Evolutionary conservation across 2,888 invertebrate species (phyloP).

Genomic region (Plusia festucae): DNA sequence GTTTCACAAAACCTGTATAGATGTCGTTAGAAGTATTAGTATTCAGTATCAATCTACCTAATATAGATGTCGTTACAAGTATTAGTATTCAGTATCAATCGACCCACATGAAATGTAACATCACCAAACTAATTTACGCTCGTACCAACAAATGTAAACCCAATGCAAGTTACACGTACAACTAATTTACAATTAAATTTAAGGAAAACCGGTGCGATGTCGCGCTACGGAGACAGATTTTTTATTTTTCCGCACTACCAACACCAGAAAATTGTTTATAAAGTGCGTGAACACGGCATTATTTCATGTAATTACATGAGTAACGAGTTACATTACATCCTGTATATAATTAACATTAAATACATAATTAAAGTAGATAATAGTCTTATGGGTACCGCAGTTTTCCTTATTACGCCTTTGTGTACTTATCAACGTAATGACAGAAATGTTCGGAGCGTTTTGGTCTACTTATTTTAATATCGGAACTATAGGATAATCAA

Average conservation of each 20-base stretch:
- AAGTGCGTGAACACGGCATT: slow-evolving; percentile 70
- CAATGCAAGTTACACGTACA: slow-evolving; percentile 6
- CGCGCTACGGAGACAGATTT: slow-evolving; percentile 21
- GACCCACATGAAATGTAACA: slow-evolving; percentile 3
- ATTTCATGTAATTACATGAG: slow-evolving; percentile 82
- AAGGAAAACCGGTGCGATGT: slow-evolving; percentile 35
- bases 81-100: too few relatives aligned
- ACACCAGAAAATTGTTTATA: slow-evolving; percentile 82
- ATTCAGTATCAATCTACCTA: too few relatives aligned
- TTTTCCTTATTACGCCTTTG: slow-evolving; percentile 78
- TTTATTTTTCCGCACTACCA: slow-evolving; percentile 77
- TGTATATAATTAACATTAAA: slow-evolving; percentile 85
- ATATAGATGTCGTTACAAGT: too few relatives aligned
- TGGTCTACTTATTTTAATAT: slow-evolving; percentile 13
- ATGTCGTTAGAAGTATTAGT: too few relatives aligned
- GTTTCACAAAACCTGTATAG: too few relatives aligned
- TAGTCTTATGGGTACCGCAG: slow-evolving; percentile 67
- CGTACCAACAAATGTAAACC: slow-evolving; percentile 2
- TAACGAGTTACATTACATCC: slow-evolving; percentile 78
- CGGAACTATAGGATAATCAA: neutral
- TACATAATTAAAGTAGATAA: slow-evolving; percentile 84
- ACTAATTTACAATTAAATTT: slow-evolving; percentile 40
- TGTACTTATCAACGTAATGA: slow-evolving; percentile 33
- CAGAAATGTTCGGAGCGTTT: slow-evolving; percentile 18
- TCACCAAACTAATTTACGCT: neutral